Evolutionary conservation across 1,140 invertebrate species (phyloP).

Genomic region (Calephelis virginiensis): DNA sequence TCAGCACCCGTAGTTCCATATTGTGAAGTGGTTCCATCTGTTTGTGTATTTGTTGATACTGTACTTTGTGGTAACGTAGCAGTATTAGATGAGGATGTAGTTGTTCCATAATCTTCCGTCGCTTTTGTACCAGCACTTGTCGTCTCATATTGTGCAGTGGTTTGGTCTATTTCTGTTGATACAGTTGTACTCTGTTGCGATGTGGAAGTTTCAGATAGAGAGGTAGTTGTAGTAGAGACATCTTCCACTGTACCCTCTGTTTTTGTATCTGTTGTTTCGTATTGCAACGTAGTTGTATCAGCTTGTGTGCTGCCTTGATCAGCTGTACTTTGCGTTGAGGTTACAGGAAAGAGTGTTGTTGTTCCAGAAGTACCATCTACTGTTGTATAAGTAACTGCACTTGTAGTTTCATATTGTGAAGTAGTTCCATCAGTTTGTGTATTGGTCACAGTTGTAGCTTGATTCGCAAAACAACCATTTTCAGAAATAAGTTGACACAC

Average conservation of each 20-base stretch:
- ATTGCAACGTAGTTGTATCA: too few relatives aligned
- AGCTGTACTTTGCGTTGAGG: not conserved
- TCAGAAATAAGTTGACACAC: conserved; percentile 35
- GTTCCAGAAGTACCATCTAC: too few relatives aligned
- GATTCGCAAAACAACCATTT: conserved; percentile 34
- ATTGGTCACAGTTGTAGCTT: not conserved
- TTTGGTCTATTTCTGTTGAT: too few relatives aligned
- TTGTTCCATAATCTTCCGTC: not conserved
- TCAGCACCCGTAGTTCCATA: not conserved
- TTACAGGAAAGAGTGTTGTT: too few relatives aligned
- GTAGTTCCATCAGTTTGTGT: not conserved
- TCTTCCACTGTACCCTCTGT: too few relatives aligned
- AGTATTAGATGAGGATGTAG: not conserved
- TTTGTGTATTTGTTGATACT: not conserved
- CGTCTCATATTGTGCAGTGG: too few relatives aligned
- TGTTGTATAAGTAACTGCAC: not conserved
- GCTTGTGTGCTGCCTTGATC: not conserved
- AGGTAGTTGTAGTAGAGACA: too few relatives aligned
- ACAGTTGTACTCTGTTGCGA: too few relatives aligned
- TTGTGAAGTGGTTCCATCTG: not conserved
- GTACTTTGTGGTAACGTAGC: not conserved
- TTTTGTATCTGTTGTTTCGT: too few relatives aligned
- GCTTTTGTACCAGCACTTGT: too few relatives aligned
- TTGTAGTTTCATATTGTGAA: not conserved
- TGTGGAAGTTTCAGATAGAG: too few relatives aligned